Conservation (phyloP, 1,140 invertebrate species). For the Drosophila ironensis region DNA sequence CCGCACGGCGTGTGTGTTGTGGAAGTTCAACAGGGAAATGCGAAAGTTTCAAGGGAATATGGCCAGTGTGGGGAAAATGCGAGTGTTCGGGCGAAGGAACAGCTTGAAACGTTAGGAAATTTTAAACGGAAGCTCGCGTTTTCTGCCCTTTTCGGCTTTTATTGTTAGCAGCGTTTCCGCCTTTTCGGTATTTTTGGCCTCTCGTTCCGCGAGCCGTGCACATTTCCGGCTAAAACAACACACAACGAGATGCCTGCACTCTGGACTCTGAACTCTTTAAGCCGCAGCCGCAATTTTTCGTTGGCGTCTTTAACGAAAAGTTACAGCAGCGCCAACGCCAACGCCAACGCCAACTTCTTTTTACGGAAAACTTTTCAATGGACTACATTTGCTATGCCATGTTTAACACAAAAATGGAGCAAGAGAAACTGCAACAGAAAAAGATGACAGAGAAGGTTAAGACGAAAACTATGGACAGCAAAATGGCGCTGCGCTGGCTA, state of each 20-base stretch:
- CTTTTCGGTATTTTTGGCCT: slow-evolving; percentile 36
- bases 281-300: neutral
- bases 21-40: neutral
- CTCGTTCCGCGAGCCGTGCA: slow-evolving; percentile 14
- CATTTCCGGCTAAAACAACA: slow-evolving; percentile 41
- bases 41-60: neutral
- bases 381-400: slow-evolving; percentile 65
- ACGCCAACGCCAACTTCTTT: too few relatives aligned
- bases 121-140: slow-evolving; percentile 70
- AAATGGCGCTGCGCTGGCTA: slow-evolving; percentile 50
- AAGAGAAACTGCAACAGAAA: slow-evolving; percentile 3
- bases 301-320: slow-evolving; percentile 42
- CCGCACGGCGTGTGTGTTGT: slow-evolving; percentile 25
- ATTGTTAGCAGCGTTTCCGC: slow-evolving; percentile 71
- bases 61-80: neutral
- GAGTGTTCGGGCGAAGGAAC: neutral
- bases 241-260: neutral
- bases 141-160: slow-evolving; percentile 66
- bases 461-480: slow-evolving; percentile 39
- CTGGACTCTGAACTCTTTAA: slow-evolving; percentile 28
- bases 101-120: slow-evolving; percentile 52
- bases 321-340: slow-evolving; percentile 11
- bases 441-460: slow-evolving; percentile 15
- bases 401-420: slow-evolving; percentile 50
- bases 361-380: slow-evolving; percentile 49